These are phyloP conservation scores for Parotocinclus haroldoi DNA, from an alignment of 2,797 vertebrate species.

Conservation along the genomic window DNA sequence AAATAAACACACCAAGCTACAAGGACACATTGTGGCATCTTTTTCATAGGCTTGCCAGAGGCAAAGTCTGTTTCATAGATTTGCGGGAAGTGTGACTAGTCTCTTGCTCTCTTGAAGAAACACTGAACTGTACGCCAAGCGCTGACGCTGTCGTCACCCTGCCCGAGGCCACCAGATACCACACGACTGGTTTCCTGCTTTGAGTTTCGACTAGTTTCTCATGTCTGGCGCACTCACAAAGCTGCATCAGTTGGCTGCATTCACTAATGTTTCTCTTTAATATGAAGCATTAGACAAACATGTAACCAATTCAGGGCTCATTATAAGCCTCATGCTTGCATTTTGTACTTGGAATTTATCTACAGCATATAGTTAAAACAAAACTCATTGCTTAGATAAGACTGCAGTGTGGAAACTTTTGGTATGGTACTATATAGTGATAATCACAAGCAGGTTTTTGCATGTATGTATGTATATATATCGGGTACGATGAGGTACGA, in stretches of 20 bases:
- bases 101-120: slow-evolving; percentile 1
- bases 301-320: slow-evolving; percentile 40
- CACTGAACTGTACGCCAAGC: slow-evolving; percentile 15
- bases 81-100: slow-evolving; percentile 10
- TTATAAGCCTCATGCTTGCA: slow-evolving; percentile 22
- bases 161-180: slow-evolving; percentile 45
- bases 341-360: not conserved
- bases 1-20: slow-evolving; percentile 10
- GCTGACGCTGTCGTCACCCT: slow-evolving; percentile 31
- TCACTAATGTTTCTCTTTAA: slow-evolving; percentile 49
- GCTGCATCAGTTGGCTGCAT: slow-evolving; percentile 52
- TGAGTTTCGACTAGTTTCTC: slow-evolving; percentile 63
- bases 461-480: too few relatives aligned
- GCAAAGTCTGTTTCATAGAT: slow-evolving; percentile 5
- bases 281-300: slow-evolving; percentile 41
- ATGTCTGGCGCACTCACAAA: slow-evolving; percentile 48
- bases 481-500: too few relatives aligned
- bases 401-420: too few relatives aligned
- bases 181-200: slow-evolving; percentile 65
- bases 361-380: not conserved
- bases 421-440: too few relatives aligned
- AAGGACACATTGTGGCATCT: slow-evolving; percentile 8
- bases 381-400: too few relatives aligned
- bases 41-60: slow-evolving; percentile 5
- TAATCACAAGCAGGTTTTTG: too few relatives aligned